Evolutionary conservation across 2,113 vertebrate species (phyloP).

Genomic region (Tachuris rubrigastra): DNA sequence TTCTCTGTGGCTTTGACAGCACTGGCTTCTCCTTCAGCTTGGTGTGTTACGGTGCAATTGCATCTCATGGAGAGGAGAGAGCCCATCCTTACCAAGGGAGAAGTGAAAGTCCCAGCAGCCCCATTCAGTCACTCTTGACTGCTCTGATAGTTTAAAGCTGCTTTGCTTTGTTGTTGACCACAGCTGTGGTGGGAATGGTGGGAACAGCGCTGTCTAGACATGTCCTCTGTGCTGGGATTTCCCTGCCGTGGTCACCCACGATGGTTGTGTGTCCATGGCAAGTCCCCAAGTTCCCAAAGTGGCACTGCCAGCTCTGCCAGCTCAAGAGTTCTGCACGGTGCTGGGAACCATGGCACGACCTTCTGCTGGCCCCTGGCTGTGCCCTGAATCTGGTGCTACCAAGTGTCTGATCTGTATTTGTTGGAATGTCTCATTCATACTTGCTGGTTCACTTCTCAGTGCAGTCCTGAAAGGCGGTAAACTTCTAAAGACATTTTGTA

Average conservation of each 20-base stretch:
- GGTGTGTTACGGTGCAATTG: background rate
- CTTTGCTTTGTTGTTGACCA: background rate
- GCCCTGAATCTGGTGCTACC: background rate
- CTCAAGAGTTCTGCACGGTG: background rate
- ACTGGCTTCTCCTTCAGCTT: background rate
- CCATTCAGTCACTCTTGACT: background rate
- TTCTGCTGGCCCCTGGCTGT: background rate
- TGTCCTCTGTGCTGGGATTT: background rate
- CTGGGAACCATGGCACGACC: background rate
- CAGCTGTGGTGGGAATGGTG: background rate
- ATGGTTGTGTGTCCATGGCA: background rate
- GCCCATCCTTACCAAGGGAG: background rate
- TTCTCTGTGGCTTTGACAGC: background rate
- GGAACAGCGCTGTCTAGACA: background rate
- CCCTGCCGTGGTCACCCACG: accelerated
- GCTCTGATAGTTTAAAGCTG: background rate
- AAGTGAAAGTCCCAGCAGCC: background rate
- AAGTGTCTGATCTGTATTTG: background rate
- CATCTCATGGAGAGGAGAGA: background rate
- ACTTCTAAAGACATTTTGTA: background rate
- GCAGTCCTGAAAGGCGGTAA: background rate
- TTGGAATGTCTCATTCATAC: background rate
- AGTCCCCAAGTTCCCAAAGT: background rate
- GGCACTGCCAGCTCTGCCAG: background rate
- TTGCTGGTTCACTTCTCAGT: background rate